Conservation (phyloP, 2,888 invertebrate species). For the Eremobia ochroleuca region DNA sequence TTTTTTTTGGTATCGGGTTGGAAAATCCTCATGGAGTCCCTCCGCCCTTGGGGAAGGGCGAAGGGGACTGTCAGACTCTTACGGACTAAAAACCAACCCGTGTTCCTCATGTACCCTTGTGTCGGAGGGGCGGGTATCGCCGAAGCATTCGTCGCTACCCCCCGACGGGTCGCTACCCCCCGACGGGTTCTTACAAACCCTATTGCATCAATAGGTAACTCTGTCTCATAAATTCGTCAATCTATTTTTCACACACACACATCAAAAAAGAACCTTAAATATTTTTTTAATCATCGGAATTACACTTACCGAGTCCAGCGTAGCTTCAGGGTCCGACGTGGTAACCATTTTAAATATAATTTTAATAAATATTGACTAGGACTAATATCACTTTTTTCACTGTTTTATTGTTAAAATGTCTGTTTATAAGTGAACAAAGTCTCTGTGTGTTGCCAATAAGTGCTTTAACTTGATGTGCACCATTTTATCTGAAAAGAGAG, state of each 20-base stretch:
- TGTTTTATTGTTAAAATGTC: not conserved
- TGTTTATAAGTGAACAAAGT: constrained; percentile 28
- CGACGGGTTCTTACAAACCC: too few relatives aligned
- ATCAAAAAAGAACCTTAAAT: too few relatives aligned
- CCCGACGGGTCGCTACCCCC: too few relatives aligned
- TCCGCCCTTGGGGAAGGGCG: too few relatives aligned
- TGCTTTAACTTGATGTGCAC: constrained; percentile 36
- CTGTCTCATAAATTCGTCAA: not conserved
- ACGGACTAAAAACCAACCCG: too few relatives aligned
- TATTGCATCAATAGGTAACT: not conserved
- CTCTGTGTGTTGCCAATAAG: not conserved
- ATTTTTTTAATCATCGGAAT: not conserved
- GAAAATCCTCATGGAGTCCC: too few relatives aligned
- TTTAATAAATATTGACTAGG: constrained; percentile 45
- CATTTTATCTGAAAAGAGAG: constrained; percentile 59
- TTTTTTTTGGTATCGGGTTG: too few relatives aligned
- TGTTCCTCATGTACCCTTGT: too few relatives aligned
- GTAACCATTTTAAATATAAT: constrained; percentile 34
- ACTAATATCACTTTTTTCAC: constrained; percentile 49
- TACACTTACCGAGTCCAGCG: constrained; percentile 32
- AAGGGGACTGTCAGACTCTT: too few relatives aligned
- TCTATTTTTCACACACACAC: not conserved
- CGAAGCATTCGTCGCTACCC: too few relatives aligned
- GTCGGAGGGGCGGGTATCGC: too few relatives aligned
- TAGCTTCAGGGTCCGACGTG: constrained; percentile 43